A percentile compares a stretch with the other conserved stretches of the same genome.
Evolutionary conservation across 1,140 invertebrate genomes (phyloP).

Genomic region (Pseudomyrmex pallidus): DNA sequence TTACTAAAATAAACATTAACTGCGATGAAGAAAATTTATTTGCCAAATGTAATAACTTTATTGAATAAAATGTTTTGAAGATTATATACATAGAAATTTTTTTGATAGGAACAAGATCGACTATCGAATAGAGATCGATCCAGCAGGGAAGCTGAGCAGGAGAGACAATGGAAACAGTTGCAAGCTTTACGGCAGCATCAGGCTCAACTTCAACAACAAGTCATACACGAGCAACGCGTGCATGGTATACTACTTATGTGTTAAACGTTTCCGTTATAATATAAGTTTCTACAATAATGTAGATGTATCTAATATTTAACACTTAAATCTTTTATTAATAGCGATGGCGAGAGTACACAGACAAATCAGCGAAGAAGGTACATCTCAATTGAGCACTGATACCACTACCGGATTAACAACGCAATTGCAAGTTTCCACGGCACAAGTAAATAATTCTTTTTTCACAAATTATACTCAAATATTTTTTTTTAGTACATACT

Average conservation of each 20-base stretch:
- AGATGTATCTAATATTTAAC: too few relatives aligned
- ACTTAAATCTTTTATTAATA: slow-evolving; percentile 66
- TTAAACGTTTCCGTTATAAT: background rate
- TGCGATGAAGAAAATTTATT: background rate
- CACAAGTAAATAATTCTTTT: slow-evolving; percentile 80
- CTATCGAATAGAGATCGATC: slow-evolving; percentile 87
- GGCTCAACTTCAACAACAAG: slow-evolving; percentile 92
- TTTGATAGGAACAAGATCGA: slow-evolving; percentile 89
- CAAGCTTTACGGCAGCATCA: slow-evolving; percentile 92
- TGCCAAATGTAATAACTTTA: slow-evolving; percentile 73
- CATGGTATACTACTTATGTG: slow-evolving; percentile 86
- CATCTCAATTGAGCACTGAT: slow-evolving; percentile 79
- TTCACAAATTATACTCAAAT: background rate
- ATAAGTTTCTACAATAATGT: too few relatives aligned
- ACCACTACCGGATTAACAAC: slow-evolving; percentile 82
- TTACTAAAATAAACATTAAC: slow-evolving; percentile 2
- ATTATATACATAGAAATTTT: slow-evolving; percentile 47
- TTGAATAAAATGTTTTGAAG: slow-evolving; percentile 21
- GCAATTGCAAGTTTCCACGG: slow-evolving; percentile 86
- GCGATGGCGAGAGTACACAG: slow-evolving; percentile 87
- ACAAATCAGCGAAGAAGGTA: slow-evolving; percentile 84
- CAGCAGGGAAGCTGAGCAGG: slow-evolving; percentile 92
- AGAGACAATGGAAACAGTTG: slow-evolving; percentile 94
- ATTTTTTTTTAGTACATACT: too few relatives aligned
- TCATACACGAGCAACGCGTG: slow-evolving; percentile 90